phyloP scores from a whole-genome alignment of 2,113 vertebrate genomes.

The Eulacestoma nigropectus region DNA sequence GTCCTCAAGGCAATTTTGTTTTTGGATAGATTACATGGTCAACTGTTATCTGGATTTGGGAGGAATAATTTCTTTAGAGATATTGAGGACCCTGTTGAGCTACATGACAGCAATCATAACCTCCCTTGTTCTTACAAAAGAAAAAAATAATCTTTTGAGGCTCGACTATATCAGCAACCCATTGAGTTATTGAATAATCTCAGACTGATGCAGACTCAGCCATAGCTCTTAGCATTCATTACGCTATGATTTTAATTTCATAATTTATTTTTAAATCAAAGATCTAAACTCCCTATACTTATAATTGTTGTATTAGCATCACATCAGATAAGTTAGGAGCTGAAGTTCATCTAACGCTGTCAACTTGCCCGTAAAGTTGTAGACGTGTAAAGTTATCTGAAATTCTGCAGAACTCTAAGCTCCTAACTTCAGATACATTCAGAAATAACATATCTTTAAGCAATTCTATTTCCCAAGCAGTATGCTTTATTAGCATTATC shows the following conservation, averaged over 20 bases:
- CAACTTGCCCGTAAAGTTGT: neutral
- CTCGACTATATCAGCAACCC: neutral
- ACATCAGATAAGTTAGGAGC: neutral
- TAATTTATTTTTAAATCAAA: neutral
- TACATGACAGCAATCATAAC: neutral
- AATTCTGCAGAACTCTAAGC: neutral
- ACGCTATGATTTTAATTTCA: neutral
- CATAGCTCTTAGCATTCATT: neutral
- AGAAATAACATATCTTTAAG: neutral
- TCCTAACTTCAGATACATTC: neutral
- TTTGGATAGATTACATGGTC: constrained; percentile 8
- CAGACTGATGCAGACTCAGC: neutral
- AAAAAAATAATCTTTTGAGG: neutral
- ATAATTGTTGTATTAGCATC: neutral
- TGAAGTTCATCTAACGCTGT: neutral
- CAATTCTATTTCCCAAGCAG: neutral
- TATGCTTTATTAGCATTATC: neutral
- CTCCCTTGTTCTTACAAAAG: neutral
- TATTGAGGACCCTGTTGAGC: neutral
- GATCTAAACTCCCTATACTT: neutral
- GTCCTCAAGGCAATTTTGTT: neutral
- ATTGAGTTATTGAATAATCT: neutral
- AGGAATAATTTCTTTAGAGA: neutral
- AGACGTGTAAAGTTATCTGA: neutral
- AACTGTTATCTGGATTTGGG: neutral